Percentiles rank a stretch among this genome's conserved stretches.
These are phyloP conservation scores for Drosophila lini DNA, from an alignment of 1,140 invertebrate species.

Conservation along the genomic window DNA sequence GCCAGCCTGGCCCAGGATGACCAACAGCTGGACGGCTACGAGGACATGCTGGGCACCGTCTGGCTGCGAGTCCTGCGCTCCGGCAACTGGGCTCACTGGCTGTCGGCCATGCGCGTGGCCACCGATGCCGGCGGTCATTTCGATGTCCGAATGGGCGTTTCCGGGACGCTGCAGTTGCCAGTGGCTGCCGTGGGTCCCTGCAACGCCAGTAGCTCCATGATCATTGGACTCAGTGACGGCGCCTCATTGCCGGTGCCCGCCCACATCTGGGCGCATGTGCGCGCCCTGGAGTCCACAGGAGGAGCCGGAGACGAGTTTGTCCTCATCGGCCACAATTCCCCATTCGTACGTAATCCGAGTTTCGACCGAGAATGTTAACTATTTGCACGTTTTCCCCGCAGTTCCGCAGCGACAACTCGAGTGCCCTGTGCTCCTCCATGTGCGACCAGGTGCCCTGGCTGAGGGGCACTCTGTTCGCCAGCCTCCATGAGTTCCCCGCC, in stretches of 20 bases:
- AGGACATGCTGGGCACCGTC: slow-evolving; percentile 35
- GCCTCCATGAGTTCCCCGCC: slow-evolving; percentile 24
- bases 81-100: slow-evolving; percentile 52
- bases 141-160: slow-evolving; percentile 49
- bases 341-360: slow-evolving; percentile 33
- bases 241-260: slow-evolving; percentile 29
- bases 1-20: slow-evolving; percentile 34
- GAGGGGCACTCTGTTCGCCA: slow-evolving; percentile 30
- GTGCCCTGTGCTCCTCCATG: slow-evolving; percentile 38
- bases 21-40: background rate
- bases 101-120: slow-evolving; percentile 30
- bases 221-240: slow-evolving; percentile 5
- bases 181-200: slow-evolving; percentile 6
- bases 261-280: slow-evolving; percentile 56
- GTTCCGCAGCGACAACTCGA: slow-evolving; percentile 6
- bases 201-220: slow-evolving; percentile 24
- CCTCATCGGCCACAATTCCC: slow-evolving; percentile 50
- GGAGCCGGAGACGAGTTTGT: slow-evolving; percentile 43
- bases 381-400: slow-evolving; percentile 4
- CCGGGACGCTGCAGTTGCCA: slow-evolving; percentile 27
- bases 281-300: background rate
- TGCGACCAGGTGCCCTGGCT: slow-evolving; percentile 58
- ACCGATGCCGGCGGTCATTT: slow-evolving; percentile 5
- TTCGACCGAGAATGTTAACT: background rate
- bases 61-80: slow-evolving; percentile 41